Evolutionary conservation across 2,113 vertebrate species (phyloP).

Genomic region (Alligator sinensis): DNA sequence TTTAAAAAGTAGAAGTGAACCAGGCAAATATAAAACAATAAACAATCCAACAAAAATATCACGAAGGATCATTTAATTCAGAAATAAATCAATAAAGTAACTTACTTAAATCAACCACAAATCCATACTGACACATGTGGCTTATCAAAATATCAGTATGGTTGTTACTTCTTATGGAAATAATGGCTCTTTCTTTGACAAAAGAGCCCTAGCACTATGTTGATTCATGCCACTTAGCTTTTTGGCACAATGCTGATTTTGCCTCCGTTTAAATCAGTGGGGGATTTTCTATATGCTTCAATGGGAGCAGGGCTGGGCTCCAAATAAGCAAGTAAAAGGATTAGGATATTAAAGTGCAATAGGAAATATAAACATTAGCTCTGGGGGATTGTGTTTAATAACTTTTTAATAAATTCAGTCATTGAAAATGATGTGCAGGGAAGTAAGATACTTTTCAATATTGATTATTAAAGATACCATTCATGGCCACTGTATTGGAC

Average conservation of each 20-base stretch:
- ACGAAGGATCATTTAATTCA: background rate
- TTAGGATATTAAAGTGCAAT: background rate
- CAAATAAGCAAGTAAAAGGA: background rate
- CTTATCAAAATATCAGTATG: background rate
- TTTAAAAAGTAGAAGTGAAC: background rate
- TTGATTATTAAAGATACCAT: background rate
- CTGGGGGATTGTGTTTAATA: background rate
- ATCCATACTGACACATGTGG: background rate
- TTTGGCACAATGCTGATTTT: no score
- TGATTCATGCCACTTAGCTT: background rate
- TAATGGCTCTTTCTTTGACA: background rate
- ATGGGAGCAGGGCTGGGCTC: background rate
- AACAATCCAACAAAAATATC: background rate
- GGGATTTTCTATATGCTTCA: background rate
- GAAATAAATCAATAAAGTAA: background rate
- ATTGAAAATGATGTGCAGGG: background rate
- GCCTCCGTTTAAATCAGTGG: background rate
- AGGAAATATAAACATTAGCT: background rate
- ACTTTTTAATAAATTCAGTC: background rate
- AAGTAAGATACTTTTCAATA: background rate
- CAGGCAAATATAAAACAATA: background rate
- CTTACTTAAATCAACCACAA: background rate
- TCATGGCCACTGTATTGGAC: background rate
- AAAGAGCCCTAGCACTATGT: background rate
- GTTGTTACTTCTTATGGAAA: background rate